Evolutionary conservation across 2,888 invertebrate genomes (phyloP).

Genomic region (Drosophila niveifrons): DNA sequence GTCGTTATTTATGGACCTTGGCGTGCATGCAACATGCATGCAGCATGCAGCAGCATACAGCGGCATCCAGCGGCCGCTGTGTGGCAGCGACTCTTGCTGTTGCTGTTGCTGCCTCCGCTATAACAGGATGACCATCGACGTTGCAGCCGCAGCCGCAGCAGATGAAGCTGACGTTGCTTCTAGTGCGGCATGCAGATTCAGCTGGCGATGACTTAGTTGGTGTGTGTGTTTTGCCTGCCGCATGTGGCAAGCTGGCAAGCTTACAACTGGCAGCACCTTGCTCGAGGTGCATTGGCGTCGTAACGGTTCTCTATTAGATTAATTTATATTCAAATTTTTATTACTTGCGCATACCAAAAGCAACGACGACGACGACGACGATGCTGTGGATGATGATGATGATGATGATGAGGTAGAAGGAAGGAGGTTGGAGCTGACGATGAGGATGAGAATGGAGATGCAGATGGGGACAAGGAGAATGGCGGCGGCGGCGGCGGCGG

Average conservation of each 20-base stretch:
- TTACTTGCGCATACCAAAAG: constrained; percentile 78
- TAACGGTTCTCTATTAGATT: constrained; percentile 83
- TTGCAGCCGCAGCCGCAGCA: constrained; percentile 52
- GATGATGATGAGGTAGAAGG: neutral
- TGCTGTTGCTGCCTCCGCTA: constrained; percentile 55
- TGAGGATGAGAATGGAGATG: neutral
- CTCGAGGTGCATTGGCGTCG: constrained; percentile 58
- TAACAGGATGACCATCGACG: constrained; percentile 73
- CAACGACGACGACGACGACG: constrained; percentile 12
- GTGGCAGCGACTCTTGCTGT: neutral
- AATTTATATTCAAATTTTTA: constrained; percentile 85
- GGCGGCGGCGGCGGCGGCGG: constrained; percentile 53
- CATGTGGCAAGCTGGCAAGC: constrained; percentile 25
- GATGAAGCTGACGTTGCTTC: constrained; percentile 22
- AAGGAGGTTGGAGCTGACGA: neutral
- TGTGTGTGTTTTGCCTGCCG: constrained; percentile 49
- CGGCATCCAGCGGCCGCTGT: neutral
- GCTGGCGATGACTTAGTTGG: constrained; percentile 78
- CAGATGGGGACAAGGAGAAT: neutral
- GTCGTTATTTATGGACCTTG: constrained; percentile 84
- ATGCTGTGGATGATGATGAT: constrained; percentile 16
- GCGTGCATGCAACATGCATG: constrained; percentile 77
- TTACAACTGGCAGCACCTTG: constrained; percentile 66
- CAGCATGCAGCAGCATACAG: constrained; percentile 24
- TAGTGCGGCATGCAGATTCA: constrained; percentile 58